Evolutionary conservation across 2,888 invertebrate genomes (phyloP), one percentile per base, ranked within the genome.

Genomic region (Macrophya annulata): DNA sequence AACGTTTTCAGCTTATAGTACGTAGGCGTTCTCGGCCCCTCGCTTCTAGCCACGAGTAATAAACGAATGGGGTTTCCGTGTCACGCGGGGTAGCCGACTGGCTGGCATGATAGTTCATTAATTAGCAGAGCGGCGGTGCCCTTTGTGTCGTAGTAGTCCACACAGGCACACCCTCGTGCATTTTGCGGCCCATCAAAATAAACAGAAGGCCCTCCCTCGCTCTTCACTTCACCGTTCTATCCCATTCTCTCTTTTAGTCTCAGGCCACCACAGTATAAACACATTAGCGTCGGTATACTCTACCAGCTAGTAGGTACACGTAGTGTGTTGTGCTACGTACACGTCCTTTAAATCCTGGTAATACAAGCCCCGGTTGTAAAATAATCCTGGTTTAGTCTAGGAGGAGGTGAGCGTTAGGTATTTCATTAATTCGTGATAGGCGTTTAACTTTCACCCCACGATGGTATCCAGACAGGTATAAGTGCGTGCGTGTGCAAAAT

Each of bases 21-120:
- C 59, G 43, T 62, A 59, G 81, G 40, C 43, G n/a, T 21, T 40
- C 59, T 21, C 62, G 37, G 37, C 55, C 79, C 76, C 79, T 81
- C 12, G 62, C 81, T 21, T 62, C 21, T 40, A 81, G 81, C 81
- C 62, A 51, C 65, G 37, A 62, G 87, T 89, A 89, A 89, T 90
- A 90, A 90, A 88, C 88, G 88, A 90, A 90, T 89, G 89, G 89
- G 86, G 87, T 90, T 90, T 90, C 85, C 89, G 87, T 89, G 89
- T 90, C 85, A 85, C 86, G 85, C 85, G 81, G 76, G 86, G 86
- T 87, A 85, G 86, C 84, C 85, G 84, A 84, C 77, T 88, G 85
- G 86, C 74, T 86, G 85, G 85, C 77, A 85, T 85, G 79, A 81
- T 81, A 85, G 85, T 85, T 85, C 85, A 85, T 85, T 88, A 88